Evolutionary conservation across 2,888 invertebrate genomes (phyloP).

Genomic region (Campopleginae sp.): DNA sequence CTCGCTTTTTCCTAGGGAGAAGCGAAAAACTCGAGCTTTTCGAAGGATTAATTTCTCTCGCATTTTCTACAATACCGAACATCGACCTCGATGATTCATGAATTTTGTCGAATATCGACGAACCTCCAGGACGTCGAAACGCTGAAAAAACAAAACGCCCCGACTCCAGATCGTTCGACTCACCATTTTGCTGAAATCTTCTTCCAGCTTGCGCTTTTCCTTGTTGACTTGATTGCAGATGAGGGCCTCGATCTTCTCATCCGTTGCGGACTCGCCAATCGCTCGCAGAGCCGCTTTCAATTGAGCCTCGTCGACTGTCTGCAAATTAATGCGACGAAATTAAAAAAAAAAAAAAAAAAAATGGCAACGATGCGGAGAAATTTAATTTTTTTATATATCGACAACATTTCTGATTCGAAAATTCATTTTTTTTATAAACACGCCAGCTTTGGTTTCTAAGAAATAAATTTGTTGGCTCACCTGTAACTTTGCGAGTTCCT

Average conservation of each 20-base stretch:
- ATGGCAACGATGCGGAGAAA: neutral
- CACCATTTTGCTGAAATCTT: constrained; percentile 91
- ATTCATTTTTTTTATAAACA: neutral
- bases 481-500: constrained; percentile 90
- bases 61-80: neutral
- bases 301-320: constrained; percentile 87
- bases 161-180: constrained; percentile 58
- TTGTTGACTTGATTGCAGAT: constrained; percentile 87
- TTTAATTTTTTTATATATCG: neutral
- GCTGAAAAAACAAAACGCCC: neutral
- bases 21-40: neutral
- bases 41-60: neutral
- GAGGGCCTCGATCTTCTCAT: constrained; percentile 87
- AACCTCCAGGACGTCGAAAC: too few species aligned
- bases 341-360: neutral
- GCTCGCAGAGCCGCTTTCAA: constrained; percentile 88
- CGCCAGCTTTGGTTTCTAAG: neutral
- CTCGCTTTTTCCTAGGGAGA: neutral
- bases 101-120: neutral
- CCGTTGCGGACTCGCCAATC: constrained; percentile 86
- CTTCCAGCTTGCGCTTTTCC: constrained; percentile 88
- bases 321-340: constrained; percentile 52
- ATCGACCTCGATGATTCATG: neutral
- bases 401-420: neutral
- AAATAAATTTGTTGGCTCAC: constrained; percentile 77